Evolutionary conservation across 1,140 invertebrate species (phyloP), one percentile per base, ranked within the genome.

Genomic region (Aphaenogaster floridana): DNA sequence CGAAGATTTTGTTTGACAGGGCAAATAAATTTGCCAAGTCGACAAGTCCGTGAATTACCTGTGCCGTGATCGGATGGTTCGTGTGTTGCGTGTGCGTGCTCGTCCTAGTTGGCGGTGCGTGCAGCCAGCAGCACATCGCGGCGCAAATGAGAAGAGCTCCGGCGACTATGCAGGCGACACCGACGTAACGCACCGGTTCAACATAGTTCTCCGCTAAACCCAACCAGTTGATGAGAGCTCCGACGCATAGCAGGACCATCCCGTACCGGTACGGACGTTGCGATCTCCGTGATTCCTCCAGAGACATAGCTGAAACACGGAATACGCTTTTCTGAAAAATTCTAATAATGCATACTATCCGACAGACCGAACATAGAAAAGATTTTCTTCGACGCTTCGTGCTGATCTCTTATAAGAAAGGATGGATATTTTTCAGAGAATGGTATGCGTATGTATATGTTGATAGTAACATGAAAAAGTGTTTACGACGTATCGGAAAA

Each of bases 221-320:
- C 59, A 97, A 95, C 97, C 97, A 97, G 94, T 98, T 98, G 92
- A 97, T 97, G 36, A 97, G 95, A 7, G 97, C 97, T n/a, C 97
- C 97, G 50, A 97, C 96, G 92, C 97, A 97, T 39, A 97, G 95
- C 85, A 97, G 94, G 81, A 97, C 97, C 97, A 97, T 97, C 72
- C 97, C 97, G 94, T 97, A 97, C 34, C 97, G 96, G 94, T 97
- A 97, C 68, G 97, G 97, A 85, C 97, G 95, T 93, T 97, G 96
- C 21, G 96, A 96, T 89, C 96, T 96, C 90, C 96, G 95, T 57
- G 96, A 96, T 88, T 97, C 96, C 93, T 97, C 96, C 92, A 97
- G 93, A 79, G 96, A 96, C 96, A 97, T 97, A 93, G 95, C 96
- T 97, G 95, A 52, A 96, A 96, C 54, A 85, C 21, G 42, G 66